Evolutionary conservation across 2,797 vertebrate species (phyloP).

Genomic region (Spea hammondii): DNA sequence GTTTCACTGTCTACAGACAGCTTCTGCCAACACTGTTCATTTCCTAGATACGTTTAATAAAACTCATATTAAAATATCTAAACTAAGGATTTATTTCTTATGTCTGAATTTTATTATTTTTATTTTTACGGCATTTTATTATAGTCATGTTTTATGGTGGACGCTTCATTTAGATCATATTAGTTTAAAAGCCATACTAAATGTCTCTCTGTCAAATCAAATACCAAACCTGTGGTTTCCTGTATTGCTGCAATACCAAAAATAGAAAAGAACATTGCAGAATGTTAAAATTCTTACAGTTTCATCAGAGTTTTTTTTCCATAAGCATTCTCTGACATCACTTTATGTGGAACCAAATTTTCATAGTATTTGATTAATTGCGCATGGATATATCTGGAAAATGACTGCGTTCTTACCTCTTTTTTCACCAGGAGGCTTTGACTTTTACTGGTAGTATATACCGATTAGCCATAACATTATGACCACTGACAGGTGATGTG

Average conservation of each 20-base stretch:
- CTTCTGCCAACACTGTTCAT: too few species aligned
- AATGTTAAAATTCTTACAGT: conserved; percentile 10
- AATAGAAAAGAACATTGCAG: conserved; percentile 22
- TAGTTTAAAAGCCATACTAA: background rate
- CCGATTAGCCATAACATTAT: too few species aligned
- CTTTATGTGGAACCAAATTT: background rate
- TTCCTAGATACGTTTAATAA: too few species aligned
- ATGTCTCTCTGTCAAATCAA: background rate
- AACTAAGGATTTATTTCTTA: too few species aligned
- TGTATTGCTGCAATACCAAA: conserved; percentile 25
- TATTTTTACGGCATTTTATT: background rate
- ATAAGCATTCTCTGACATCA: conserved; percentile 19
- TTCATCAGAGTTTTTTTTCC: conserved; percentile 5
- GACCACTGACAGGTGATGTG: too few species aligned
- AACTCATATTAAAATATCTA: too few species aligned
- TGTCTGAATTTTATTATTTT: too few species aligned
- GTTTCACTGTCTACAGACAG: too few species aligned
- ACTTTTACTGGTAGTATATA: too few species aligned
- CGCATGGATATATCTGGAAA: background rate
- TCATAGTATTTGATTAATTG: background rate
- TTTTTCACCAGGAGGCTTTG: too few species aligned
- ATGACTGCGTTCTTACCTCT: too few species aligned
- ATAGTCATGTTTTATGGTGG: background rate
- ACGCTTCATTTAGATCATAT: background rate
- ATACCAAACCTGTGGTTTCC: background rate